Conservation (phyloP, 2,888 invertebrate genomes). For the Peribatodes rhomboidaria region DNA sequence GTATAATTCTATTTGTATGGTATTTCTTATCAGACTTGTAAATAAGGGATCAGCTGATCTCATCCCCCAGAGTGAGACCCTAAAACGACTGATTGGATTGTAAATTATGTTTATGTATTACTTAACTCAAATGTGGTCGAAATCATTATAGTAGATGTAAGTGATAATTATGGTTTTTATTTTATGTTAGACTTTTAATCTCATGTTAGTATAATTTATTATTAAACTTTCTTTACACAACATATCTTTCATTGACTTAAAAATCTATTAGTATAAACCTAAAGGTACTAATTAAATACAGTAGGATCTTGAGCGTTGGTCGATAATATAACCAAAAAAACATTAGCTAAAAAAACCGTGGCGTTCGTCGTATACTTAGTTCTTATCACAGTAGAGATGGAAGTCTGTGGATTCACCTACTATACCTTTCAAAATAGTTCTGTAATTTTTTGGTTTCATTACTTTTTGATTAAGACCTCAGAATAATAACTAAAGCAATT, state of each 20-base stretch:
- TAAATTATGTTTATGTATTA: slow-evolving; percentile 25
- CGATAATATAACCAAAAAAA: no score
- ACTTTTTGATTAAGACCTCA: no score
- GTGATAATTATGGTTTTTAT: slow-evolving; percentile 10
- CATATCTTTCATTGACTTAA: slow-evolving; percentile 3
- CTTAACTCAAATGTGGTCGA: slow-evolving; percentile 22
- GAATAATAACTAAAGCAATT: no score
- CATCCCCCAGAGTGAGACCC: not conserved
- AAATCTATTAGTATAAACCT: no score
- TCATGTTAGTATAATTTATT: slow-evolving; percentile 41
- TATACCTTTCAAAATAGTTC: no score
- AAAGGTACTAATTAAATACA: not conserved
- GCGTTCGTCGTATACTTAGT: no score
- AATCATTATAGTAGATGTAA: slow-evolving; percentile 22
- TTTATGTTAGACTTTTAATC: slow-evolving; percentile 32
- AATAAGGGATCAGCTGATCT: not conserved
- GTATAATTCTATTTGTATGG: no score
- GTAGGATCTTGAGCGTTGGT: not conserved
- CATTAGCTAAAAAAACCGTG: no score
- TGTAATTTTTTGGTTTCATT: no score
- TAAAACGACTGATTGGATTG: slow-evolving; percentile 29
- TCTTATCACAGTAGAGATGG: no score
- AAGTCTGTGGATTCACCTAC: no score
- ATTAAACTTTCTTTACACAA: slow-evolving; percentile 32
- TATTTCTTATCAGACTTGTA: not conserved